Conservation (phyloP, 2,113 vertebrate species). For the Corythornis vintsioides region DNA sequence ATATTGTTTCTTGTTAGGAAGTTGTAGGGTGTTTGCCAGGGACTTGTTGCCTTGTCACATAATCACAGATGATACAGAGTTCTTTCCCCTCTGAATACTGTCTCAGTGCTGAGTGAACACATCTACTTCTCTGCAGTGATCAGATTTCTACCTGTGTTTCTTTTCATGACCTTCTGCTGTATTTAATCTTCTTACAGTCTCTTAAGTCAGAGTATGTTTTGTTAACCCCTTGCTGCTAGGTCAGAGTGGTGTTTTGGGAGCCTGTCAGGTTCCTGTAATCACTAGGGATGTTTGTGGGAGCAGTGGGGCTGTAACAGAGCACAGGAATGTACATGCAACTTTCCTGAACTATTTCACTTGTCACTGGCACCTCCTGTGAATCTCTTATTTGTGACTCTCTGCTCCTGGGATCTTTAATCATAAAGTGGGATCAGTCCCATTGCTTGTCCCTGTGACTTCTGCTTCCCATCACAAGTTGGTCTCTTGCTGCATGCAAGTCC, state of each 20-base stretch:
- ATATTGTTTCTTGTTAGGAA: neutral
- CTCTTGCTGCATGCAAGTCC: neutral
- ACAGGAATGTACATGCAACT: neutral
- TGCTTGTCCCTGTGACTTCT: neutral
- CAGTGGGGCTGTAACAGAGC: fast-evolving
- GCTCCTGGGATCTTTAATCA: neutral
- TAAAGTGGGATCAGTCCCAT: neutral
- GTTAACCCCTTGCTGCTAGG: neutral
- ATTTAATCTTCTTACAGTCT: conserved; percentile 57
- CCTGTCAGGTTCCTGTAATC: neutral
- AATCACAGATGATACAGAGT: neutral
- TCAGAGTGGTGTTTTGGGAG: neutral
- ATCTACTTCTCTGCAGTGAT: neutral
- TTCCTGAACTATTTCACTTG: neutral
- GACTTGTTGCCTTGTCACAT: neutral
- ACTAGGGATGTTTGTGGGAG: neutral
- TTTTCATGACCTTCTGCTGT: conserved; percentile 16
- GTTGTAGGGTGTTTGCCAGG: neutral
- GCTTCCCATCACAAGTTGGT: neutral
- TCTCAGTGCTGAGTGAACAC: neutral
- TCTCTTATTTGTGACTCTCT: neutral
- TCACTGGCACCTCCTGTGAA: neutral
- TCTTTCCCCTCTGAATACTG: neutral
- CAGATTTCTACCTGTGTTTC: neutral
- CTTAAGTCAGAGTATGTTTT: conserved; percentile 44